Percentiles rank a stretch among this genome's conserved stretches.
phyloP scores from a whole-genome alignment of 2,888 invertebrate genomes.

The Apotomis betuletana region DNA sequence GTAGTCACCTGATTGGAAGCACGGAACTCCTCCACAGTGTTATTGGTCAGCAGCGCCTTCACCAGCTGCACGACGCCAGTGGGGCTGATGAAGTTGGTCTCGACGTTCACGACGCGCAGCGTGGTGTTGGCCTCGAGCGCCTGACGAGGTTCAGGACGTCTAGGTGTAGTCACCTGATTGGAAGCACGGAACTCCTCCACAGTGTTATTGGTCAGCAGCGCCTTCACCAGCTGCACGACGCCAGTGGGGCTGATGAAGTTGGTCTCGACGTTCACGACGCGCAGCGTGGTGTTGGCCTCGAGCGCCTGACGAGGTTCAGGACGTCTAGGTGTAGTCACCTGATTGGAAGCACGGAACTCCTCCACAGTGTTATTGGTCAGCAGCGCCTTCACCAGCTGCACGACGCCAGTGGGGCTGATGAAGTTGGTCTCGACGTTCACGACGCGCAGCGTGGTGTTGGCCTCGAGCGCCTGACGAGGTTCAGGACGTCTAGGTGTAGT shows the following conservation, averaged over 20 bases:
- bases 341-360: conserved; percentile 94
- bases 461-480: conserved; percentile 87
- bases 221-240: too few relatives aligned
- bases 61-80: conserved; percentile 93
- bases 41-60: conserved; percentile 92
- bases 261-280: neutral
- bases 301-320: too few relatives aligned
- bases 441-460: conserved; percentile 91
- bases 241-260: too few relatives aligned
- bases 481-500: too few relatives aligned
- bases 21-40: conserved; percentile 96
- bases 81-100: conserved; percentile 98
- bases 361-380: conserved; percentile 93
- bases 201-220: too few relatives aligned
- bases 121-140: conserved; percentile 91
- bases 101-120: conserved; percentile 93
- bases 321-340: neutral
- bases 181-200: too few relatives aligned
- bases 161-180: conserved; percentile 65
- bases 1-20: conserved; percentile 82
- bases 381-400: conserved; percentile 93
- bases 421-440: conserved; percentile 98
- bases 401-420: conserved; percentile 94
- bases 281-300: too few relatives aligned
- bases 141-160: conserved; percentile 95